phyloP scores from a whole-genome alignment of 1,140 invertebrate genomes.

The Drosophila trapezifrons region DNA sequence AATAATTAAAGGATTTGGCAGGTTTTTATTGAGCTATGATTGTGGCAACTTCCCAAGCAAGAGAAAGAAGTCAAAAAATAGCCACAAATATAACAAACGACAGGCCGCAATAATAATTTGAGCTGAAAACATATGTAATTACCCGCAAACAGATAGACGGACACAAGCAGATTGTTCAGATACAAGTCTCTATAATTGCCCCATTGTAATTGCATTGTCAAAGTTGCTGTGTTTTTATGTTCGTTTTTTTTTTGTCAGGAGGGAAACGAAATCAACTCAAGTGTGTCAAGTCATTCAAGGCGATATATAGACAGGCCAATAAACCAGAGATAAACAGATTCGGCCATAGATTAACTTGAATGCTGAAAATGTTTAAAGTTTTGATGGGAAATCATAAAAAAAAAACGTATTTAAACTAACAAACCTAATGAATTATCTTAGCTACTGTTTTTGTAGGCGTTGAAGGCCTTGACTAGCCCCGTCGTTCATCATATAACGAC shows the following conservation, averaged over 20 bases:
- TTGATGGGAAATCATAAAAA: conserved; percentile 25
- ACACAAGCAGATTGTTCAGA: conserved; percentile 38
- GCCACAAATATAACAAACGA: conserved; percentile 11
- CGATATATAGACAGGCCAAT: conserved; percentile 17
- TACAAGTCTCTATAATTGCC: conserved; percentile 55
- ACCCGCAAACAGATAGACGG: conserved; percentile 30
- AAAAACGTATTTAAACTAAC: conserved; percentile 10
- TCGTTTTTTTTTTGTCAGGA: conserved; percentile 12
- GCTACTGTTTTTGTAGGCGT: conserved; percentile 19
- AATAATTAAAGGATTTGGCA: conserved; percentile 20
- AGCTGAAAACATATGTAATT: conserved; percentile 43
- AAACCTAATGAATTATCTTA: conserved; percentile 11
- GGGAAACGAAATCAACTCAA: conserved; percentile 21
- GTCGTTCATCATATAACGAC: conserved; percentile 43
- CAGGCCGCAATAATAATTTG: conserved; percentile 34
- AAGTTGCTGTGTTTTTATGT: conserved; percentile 15
- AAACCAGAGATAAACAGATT: conserved; percentile 26
- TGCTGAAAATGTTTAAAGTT: conserved; percentile 22
- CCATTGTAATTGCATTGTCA: conserved; percentile 63
- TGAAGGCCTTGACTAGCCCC: conserved; percentile 17
- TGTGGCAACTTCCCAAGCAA: conserved; percentile 21
- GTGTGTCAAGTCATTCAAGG: conserved; percentile 51
- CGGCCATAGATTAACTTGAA: conserved; percentile 29
- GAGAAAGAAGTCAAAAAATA: conserved; percentile 20
- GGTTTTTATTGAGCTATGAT: conserved; percentile 10